Percentiles rank a stretch among this genome's conserved stretches.
phyloP scores from a whole-genome alignment of 2,888 invertebrate species.

The Callyntrura sp. region DNA sequence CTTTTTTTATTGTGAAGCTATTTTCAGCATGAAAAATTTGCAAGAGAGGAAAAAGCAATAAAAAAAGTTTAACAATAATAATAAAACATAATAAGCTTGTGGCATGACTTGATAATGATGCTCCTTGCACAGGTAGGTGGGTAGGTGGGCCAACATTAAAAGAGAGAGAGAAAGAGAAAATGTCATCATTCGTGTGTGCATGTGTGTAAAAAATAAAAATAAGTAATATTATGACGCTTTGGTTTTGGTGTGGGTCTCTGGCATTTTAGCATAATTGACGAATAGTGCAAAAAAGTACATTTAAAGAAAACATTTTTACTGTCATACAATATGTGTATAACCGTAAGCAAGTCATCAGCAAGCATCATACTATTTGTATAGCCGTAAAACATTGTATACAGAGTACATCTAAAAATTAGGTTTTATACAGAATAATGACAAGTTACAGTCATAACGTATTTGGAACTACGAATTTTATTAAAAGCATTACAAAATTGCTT shows the following conservation, averaged over 20 bases:
- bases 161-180: not conserved
- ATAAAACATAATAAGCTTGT: conserved; percentile 17
- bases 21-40: conserved; percentile 31
- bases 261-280: conserved; percentile 63
- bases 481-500: not conserved
- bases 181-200: conserved; percentile 5
- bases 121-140: conserved; percentile 17
- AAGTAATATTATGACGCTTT: conserved; percentile 4
- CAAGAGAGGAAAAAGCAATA: conserved; percentile 13
- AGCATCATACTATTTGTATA: not conserved
- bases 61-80: not conserved
- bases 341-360: not conserved
- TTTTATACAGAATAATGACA: too few species aligned
- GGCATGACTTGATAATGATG: conserved; percentile 26
- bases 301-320: not conserved
- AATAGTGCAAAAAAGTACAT: conserved; percentile 47
- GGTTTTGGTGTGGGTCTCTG: not conserved
- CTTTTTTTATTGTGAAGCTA: not conserved
- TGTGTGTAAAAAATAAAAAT: not conserved
- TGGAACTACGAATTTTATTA: not conserved
- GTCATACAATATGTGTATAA: not conserved
- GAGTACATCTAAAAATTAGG: too few species aligned
- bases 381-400: not conserved
- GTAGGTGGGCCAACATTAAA: conserved; percentile 18
- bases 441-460: too few species aligned